Percentiles rank a stretch among this genome's conserved stretches.
phyloP scores from a whole-genome alignment of 2,888 invertebrate genomes.

The Terebella lapidaria region DNA sequence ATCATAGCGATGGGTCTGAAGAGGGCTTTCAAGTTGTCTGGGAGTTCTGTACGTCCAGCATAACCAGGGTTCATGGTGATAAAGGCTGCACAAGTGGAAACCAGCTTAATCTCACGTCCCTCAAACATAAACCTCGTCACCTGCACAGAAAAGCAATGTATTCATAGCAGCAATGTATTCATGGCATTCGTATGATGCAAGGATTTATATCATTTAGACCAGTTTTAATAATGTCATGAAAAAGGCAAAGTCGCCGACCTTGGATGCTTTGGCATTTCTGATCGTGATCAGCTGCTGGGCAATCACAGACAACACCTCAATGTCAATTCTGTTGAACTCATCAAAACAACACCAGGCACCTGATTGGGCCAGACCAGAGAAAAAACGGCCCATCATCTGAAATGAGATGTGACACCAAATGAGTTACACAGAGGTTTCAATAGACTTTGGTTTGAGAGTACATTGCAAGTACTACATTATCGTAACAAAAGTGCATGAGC shows the following conservation, averaged over 20 bases:
- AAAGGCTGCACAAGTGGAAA: conserved; percentile 76
- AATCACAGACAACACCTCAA: conserved; percentile 83
- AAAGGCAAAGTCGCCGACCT: no score
- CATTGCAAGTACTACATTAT: no score
- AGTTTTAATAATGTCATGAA: no score
- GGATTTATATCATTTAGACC: no score
- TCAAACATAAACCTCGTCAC: conserved; percentile 76
- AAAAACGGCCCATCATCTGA: conserved; percentile 86
- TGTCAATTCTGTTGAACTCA: conserved; percentile 85
- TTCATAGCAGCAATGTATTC: no score
- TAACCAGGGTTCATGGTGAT: conserved; percentile 92
- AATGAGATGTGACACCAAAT: no score
- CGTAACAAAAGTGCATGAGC: not conserved
- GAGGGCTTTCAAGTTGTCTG: conserved; percentile 80
- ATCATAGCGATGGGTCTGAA: conserved; percentile 87
- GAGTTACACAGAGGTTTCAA: not conserved
- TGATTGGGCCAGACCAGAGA: conserved; percentile 81
- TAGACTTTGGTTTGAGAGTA: not conserved
- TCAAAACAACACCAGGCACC: conserved; percentile 92
- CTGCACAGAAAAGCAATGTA: conserved; percentile 25
- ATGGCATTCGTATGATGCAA: no score
- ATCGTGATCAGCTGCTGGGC: conserved; percentile 86
- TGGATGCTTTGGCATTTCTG: conserved; percentile 73
- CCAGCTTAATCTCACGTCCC: conserved; percentile 78
- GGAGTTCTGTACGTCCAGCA: conserved; percentile 81